A percentile compares a stretch with the other conserved stretches of the same genome.
Conservation (phyloP, 2,113 vertebrate species). For the Urocynchramus pylzowi region DNA sequence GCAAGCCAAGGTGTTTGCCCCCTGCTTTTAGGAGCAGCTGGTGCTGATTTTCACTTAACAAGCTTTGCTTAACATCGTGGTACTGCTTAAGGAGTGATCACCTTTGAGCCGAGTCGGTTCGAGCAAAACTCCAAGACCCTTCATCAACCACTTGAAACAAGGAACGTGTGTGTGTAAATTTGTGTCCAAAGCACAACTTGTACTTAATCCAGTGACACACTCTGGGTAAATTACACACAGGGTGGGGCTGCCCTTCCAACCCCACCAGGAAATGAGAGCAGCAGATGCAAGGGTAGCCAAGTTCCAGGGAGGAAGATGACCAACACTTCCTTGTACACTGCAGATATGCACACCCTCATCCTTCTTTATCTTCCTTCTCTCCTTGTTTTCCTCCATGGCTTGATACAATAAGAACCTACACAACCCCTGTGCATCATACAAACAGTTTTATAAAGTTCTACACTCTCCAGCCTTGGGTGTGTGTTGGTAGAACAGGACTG, state of each 20-base stretch:
- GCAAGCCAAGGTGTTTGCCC: not conserved
- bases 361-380: not conserved
- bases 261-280: not conserved
- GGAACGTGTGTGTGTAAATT: not conserved
- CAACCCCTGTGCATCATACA: not conserved
- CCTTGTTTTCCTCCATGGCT: not conserved
- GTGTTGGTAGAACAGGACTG: not conserved
- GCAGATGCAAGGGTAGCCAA: not conserved
- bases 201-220: not conserved
- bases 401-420: not conserved
- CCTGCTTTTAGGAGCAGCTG: not conserved
- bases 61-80: rapidly evolving
- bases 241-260: not conserved
- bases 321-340: not conserved
- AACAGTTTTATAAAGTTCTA: not conserved
- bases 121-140: not conserved
- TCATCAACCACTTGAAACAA: not conserved
- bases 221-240: not conserved
- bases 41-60: not conserved
- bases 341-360: not conserved
- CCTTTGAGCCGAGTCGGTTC: not conserved
- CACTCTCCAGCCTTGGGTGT: not conserved
- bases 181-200: not conserved
- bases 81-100: not conserved
- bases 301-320: rapidly evolving